Conservation (phyloP, 2,888 invertebrate species). For the Ophion ellenae region DNA sequence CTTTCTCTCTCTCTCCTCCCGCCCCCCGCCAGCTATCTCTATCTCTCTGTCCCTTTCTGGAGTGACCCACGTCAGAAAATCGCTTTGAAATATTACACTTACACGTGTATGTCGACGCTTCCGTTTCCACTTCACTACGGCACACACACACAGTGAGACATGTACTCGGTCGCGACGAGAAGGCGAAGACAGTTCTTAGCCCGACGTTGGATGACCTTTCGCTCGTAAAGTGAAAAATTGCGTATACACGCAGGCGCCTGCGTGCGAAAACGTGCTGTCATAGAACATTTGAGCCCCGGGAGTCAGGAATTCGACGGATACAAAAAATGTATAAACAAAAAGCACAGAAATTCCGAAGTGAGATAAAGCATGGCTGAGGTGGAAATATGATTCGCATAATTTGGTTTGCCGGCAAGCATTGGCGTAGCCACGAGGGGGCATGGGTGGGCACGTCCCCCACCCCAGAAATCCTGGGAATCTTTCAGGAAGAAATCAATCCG, state of each 20-base stretch:
- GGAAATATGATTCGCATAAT: neutral
- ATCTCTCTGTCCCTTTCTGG: constrained; percentile 65
- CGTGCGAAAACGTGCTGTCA: constrained; percentile 2
- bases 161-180: constrained; percentile 32
- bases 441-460: too few relatives aligned
- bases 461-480: too few relatives aligned
- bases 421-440: too few relatives aligned
- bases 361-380: neutral
- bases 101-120: constrained; percentile 61
- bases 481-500: too few relatives aligned
- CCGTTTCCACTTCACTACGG: constrained; percentile 46
- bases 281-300: neutral
- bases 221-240: constrained; percentile 47
- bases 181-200: constrained; percentile 41
- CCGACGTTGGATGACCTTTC: constrained; percentile 50
- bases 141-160: constrained; percentile 38
- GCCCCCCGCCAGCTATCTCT: neutral
- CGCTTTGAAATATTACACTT: constrained; percentile 82
- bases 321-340: neutral
- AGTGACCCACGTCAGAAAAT: constrained; percentile 42
- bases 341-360: neutral
- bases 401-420: neutral
- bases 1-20: constrained; percentile 66
- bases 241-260: neutral
- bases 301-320: neutral